Percentiles rank a stretch among this genome's conserved stretches.
Conservation (phyloP, 2,113 vertebrate species). For the Ursus arctos region DNA sequence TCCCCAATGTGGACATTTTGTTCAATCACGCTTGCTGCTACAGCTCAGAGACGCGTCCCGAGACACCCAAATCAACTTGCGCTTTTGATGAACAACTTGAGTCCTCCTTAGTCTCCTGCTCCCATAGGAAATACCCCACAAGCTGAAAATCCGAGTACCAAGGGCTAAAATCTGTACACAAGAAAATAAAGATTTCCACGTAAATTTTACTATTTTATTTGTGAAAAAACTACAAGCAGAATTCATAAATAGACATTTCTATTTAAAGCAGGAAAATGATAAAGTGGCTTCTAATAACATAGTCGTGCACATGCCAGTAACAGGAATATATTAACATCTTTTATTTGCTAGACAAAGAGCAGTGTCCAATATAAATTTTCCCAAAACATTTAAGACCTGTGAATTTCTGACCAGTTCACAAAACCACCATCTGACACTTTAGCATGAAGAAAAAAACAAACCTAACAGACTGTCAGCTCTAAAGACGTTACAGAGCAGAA, state of each 20-base stretch:
- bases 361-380: conserved; percentile 96
- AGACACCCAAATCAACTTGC: background rate
- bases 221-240: conserved; percentile 99
- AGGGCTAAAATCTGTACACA: conserved; percentile 81
- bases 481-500: conserved; percentile 95
- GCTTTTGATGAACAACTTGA: background rate
- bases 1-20: background rate
- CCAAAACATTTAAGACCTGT: conserved; percentile 97
- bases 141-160: background rate
- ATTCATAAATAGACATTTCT: conserved; percentile 99
- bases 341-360: conserved; percentile 99
- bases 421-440: conserved; percentile 97
- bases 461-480: conserved; percentile 93
- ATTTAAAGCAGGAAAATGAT: conserved; percentile 99
- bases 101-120: background rate
- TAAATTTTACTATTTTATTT: conserved; percentile 99
- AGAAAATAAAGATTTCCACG: conserved; percentile 87
- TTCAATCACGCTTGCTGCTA: background rate
- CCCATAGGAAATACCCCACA: background rate
- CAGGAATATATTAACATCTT: conserved; percentile 99
- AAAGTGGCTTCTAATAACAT: conserved; percentile 98
- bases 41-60: background rate
- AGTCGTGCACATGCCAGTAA: conserved; percentile 99
- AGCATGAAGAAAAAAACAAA: conserved; percentile 94
- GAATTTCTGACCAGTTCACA: conserved; percentile 98